Conservation (phyloP, 1,140 invertebrate species). For the Heliconius hermathena region DNA sequence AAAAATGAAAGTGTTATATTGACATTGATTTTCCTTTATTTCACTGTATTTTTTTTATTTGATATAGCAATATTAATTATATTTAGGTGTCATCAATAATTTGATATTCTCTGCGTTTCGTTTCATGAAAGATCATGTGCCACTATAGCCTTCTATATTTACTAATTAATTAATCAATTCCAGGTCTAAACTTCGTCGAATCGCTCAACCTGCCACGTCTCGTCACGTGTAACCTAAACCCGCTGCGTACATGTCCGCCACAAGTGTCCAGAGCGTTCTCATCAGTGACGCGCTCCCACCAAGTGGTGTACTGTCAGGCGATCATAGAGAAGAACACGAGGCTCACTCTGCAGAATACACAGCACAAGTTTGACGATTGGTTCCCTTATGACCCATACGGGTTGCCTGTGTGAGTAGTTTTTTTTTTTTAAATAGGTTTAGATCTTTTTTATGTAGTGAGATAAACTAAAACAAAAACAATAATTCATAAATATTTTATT, state of each 20-base stretch:
- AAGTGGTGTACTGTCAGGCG: slow-evolving; percentile 95
- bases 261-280: slow-evolving; percentile 92
- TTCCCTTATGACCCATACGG: slow-evolving; percentile 79
- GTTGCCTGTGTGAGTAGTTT: slow-evolving; percentile 66
- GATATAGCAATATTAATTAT: too few species aligned
- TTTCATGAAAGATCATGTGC: too few species aligned
- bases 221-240: slow-evolving; percentile 92
- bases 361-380: slow-evolving; percentile 69
- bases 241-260: slow-evolving; percentile 89
- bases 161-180: too few species aligned
- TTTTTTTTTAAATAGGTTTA: neutral
- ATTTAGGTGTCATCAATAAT: too few species aligned
- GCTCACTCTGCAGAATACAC: slow-evolving; percentile 78
- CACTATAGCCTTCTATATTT: too few species aligned
- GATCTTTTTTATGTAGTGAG: too few species aligned
- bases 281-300: slow-evolving; percentile 91
- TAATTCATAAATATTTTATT: too few species aligned
- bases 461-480: too few species aligned
- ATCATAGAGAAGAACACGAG: slow-evolving; percentile 93
- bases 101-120: too few species aligned
- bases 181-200: slow-evolving; percentile 90
- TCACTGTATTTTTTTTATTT: too few species aligned
- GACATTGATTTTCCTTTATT: too few species aligned
- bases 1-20: too few species aligned
- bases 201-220: slow-evolving; percentile 92